Conservation (phyloP, 2,797 vertebrate species). For the Coracias cyanogaster region DNA sequence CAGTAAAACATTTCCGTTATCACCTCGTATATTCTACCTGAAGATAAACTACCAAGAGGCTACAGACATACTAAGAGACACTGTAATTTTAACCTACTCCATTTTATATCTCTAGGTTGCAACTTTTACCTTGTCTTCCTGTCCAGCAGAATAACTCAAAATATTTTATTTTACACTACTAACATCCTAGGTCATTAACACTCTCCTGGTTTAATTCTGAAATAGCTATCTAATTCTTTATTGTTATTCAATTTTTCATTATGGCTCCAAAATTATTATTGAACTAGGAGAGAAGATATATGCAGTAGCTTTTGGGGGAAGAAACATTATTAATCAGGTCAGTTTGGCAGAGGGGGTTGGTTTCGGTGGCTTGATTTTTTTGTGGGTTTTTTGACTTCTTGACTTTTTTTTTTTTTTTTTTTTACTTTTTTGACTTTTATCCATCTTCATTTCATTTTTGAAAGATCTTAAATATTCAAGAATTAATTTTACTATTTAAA, state of each 20-base stretch:
- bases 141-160: background rate
- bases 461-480: background rate
- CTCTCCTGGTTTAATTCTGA: background rate
- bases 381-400: no score
- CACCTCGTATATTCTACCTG: background rate
- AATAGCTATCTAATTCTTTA: background rate
- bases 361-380: no score
- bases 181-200: background rate
- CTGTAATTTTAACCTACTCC: background rate
- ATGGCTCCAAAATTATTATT: background rate
- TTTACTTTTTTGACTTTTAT: background rate
- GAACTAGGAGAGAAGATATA: background rate
- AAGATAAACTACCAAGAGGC: background rate
- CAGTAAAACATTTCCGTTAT: background rate
- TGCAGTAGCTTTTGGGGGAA: background rate
- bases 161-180: background rate
- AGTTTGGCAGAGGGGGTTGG: background rate
- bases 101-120: background rate
- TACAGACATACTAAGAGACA: background rate
- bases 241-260: background rate
- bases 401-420: background rate
- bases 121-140: background rate
- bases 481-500: background rate
- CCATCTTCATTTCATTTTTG: background rate
- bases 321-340: background rate